A percentile compares a stretch with the other conserved stretches of the same genome.
Evolutionary conservation across 2,888 invertebrate genomes (phyloP).

Genomic region (Pachydiplax longipennis): DNA sequence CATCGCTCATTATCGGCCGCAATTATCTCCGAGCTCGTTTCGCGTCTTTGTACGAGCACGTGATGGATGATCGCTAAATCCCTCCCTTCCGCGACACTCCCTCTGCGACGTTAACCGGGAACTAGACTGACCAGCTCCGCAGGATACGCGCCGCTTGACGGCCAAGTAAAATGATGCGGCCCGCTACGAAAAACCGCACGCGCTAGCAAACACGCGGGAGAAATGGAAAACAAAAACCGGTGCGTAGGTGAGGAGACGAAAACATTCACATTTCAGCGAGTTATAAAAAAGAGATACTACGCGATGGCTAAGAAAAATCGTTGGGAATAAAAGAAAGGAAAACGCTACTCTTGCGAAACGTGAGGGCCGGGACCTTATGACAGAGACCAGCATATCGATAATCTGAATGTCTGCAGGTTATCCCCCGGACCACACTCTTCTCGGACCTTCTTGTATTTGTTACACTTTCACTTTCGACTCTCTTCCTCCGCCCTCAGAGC

Average conservation of each 20-base stretch:
- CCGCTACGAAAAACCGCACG: neutral
- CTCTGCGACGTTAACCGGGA: neutral
- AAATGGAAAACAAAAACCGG: neutral
- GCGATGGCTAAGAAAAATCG: neutral
- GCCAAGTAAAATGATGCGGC: neutral
- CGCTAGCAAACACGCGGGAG: neutral
- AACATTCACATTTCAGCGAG: neutral
- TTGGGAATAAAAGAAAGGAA: neutral
- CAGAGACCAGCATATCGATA: neutral
- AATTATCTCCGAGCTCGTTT: slow-evolving; percentile 13
- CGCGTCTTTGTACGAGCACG: neutral
- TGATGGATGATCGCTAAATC: slow-evolving; percentile 15
- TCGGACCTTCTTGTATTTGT: neutral
- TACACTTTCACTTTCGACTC: slow-evolving; percentile 29
- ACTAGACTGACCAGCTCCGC: slow-evolving; percentile 36
- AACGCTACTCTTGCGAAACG: slow-evolving; percentile 28
- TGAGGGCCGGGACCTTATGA: neutral
- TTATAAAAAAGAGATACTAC: neutral
- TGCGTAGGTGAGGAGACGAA: neutral
- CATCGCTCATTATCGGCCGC: slow-evolving; percentile 2
- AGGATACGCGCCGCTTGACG: neutral
- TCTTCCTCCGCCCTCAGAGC: neutral
- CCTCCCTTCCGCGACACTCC: neutral
- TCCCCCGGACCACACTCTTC: neutral
- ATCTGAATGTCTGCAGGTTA: neutral